Percentiles rank a stretch among this genome's conserved stretches.
Conservation (phyloP, 1,140 invertebrate genomes). For the Sycophaga agraensis region DNA sequence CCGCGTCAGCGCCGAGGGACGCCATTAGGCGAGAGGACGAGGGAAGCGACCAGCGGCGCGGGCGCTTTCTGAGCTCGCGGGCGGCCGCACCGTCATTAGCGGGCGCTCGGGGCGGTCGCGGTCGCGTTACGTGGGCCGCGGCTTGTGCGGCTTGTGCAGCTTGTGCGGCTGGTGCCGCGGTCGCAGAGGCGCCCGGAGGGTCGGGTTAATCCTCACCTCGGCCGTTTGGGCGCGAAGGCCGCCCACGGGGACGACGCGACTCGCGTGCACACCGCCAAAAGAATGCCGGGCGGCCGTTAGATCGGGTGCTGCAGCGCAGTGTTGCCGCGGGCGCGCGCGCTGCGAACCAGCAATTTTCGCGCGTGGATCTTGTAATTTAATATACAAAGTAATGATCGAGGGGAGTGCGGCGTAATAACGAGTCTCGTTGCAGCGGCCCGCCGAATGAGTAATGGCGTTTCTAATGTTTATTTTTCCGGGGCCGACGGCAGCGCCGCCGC, state of each 20-base stretch:
- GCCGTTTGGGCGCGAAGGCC: not conserved
- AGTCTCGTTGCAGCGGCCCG: not conserved
- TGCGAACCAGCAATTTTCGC: constrained; percentile 14
- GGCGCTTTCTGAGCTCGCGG: no score
- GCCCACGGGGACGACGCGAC: not conserved
- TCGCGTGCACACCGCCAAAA: not conserved
- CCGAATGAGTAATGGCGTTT: constrained; percentile 24
- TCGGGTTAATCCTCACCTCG: constrained; percentile 16
- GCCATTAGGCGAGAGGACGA: no score
- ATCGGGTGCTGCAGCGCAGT: not conserved
- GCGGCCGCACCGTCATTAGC: no score
- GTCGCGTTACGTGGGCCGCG: no score
- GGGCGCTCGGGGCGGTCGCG: no score
- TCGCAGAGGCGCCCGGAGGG: no score
- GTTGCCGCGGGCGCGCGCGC: not conserved
- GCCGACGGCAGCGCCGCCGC: no score
- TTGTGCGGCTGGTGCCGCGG: no score
- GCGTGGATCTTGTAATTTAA: constrained; percentile 26
- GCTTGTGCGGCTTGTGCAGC: no score
- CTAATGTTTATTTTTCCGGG: constrained; percentile 21
- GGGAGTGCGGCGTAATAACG: constrained; percentile 11
- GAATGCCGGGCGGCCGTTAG: not conserved
- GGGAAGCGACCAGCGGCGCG: no score
- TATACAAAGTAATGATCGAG: constrained; percentile 22
- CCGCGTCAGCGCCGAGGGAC: no score